Conservation (phyloP, 2,888 invertebrate species). For the Ptilodon capucinus region DNA sequence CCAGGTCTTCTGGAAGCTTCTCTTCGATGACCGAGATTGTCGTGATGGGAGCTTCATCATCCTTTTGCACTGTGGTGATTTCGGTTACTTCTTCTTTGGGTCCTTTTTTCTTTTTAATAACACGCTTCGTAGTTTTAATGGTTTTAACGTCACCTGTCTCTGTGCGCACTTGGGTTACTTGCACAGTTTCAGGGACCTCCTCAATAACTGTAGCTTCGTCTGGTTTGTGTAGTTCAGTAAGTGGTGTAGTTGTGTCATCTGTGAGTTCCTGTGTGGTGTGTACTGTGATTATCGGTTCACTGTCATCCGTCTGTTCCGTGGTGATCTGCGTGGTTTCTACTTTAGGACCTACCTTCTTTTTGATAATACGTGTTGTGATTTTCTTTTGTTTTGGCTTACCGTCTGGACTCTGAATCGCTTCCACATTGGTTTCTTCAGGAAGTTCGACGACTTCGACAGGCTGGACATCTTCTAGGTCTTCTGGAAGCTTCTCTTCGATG, state of each 20-base stretch:
- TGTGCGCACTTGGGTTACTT: neutral
- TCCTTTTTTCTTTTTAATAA: constrained; percentile 4
- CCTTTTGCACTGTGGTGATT: constrained; percentile 1
- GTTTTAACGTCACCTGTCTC: neutral
- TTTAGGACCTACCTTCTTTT: neutral
- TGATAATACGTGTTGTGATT: neutral
- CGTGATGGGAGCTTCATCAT: neutral
- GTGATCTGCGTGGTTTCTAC: neutral
- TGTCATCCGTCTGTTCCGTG: neutral
- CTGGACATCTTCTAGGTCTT: neutral
- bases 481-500: constrained; percentile 33
- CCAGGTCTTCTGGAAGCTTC: constrained; percentile 3
- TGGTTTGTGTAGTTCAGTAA: neutral
- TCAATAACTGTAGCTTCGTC: neutral
- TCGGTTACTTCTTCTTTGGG: constrained; percentile 4
- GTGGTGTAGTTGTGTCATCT: neutral
- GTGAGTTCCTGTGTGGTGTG: neutral
- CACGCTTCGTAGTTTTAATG: neutral
- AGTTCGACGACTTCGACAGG: neutral
- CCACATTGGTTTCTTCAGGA: neutral
- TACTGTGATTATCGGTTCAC: neutral
- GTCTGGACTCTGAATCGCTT: neutral
- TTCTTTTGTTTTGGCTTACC: neutral
- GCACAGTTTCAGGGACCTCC: constrained; percentile 1
- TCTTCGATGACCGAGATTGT: neutral